Conservation (phyloP, 2,797 vertebrate genomes). For the Thamnophis elegans region DNA sequence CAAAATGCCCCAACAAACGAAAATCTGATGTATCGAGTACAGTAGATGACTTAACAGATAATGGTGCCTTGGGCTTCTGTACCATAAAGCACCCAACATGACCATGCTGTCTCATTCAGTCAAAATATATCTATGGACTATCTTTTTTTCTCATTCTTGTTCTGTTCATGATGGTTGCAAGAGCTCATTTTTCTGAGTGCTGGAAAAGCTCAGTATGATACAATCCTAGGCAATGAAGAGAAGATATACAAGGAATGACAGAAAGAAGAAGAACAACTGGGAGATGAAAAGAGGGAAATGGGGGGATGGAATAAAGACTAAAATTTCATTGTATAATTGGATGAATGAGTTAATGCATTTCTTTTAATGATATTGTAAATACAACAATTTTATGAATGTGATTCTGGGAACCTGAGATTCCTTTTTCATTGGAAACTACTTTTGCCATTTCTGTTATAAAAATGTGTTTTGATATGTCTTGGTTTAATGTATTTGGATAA, state of each 20-base stretch:
- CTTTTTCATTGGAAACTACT: background rate
- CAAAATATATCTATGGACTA: background rate
- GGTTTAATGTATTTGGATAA: conserved; percentile 17
- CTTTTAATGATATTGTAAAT: background rate
- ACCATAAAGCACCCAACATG: background rate
- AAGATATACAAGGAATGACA: background rate
- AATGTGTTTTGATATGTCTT: background rate
- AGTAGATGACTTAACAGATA: background rate
- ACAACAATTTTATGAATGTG: background rate
- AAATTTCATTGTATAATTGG: background rate
- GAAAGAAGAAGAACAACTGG: background rate
- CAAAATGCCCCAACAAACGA: background rate
- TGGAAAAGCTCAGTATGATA: background rate
- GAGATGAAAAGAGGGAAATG: background rate
- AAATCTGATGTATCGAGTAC: background rate
- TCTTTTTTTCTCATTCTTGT: background rate
- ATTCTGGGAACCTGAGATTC: background rate
- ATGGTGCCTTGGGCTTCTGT: background rate
- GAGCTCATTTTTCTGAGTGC: background rate
- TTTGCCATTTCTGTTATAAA: background rate
- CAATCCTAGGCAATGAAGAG: background rate
- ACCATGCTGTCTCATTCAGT: background rate
- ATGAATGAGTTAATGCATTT: background rate
- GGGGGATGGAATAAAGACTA: background rate
- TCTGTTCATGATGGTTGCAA: background rate